Evolutionary conservation across 64 coral and sea anemone genomes (phyloP).

Genomic region (Platygyra sinensis): DNA sequence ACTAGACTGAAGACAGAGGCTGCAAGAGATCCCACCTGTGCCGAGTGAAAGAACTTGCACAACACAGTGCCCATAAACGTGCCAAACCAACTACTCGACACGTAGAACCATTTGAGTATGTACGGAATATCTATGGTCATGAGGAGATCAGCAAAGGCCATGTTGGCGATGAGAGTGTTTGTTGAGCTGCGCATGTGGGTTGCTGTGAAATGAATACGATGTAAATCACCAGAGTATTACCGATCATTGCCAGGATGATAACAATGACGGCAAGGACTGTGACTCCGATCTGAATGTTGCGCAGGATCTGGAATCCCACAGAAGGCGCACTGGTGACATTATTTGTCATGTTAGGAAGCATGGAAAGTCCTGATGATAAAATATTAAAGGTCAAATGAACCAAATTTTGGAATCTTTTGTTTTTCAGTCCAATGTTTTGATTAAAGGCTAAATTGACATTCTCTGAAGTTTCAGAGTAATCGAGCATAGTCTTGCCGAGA

Average conservation of each 20-base stretch:
- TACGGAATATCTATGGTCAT: constrained; percentile 70
- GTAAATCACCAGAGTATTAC: constrained; percentile 39
- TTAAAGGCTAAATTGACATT: too few species aligned
- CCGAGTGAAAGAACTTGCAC: constrained; percentile 53
- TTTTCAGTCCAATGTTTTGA: too few species aligned
- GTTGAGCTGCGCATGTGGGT: constrained; percentile 74
- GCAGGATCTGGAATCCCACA: not conserved
- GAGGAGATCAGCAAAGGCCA: constrained; percentile 66
- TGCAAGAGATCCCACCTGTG: constrained; percentile 43
- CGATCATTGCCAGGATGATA: constrained; percentile 45
- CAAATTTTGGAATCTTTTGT: too few species aligned
- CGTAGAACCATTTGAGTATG: constrained; percentile 55
- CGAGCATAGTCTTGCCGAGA: too few species aligned
- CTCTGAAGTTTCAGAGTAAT: too few species aligned
- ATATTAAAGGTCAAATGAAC: too few species aligned
- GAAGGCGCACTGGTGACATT: not conserved
- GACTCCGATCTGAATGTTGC: constrained; percentile 40
- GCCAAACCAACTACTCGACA: constrained; percentile 46
- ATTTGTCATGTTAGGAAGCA: not conserved
- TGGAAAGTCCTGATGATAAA: not conserved
- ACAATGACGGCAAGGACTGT: constrained; percentile 34
- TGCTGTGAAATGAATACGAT: constrained; percentile 56
- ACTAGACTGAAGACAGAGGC: constrained; percentile 65
- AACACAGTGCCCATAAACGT: constrained; percentile 42
- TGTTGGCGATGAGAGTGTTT: constrained; percentile 74